A percentile compares a stretch with the other conserved stretches of the same genome.
Evolutionary conservation across 2,797 vertebrate genomes (phyloP).

Genomic region (Sebastolobus altivelis): DNA sequence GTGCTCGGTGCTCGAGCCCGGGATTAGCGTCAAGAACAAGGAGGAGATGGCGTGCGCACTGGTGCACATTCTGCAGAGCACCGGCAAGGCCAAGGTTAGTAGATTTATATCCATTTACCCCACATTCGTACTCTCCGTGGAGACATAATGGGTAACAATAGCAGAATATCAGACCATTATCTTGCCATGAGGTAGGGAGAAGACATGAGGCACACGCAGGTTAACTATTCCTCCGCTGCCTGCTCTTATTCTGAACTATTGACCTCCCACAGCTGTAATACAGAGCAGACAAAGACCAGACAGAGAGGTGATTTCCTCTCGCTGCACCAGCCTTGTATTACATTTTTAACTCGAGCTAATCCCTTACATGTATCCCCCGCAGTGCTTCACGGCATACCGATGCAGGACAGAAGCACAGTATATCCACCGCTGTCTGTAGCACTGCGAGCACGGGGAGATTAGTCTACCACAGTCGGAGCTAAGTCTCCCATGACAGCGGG

Average conservation of each 20-base stretch:
- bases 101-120: slow-evolving; percentile 3
- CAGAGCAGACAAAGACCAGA: slow-evolving; percentile 66
- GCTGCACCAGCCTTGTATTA: slow-evolving; percentile 61
- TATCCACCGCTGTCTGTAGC: slow-evolving; percentile 54
- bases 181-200: slow-evolving; percentile 14
- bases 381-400: slow-evolving; percentile 57
- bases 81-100: slow-evolving; percentile 97
- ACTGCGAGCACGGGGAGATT: slow-evolving; percentile 54
- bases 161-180: slow-evolving; percentile 3
- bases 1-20: slow-evolving; percentile 94
- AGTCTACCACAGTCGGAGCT: slow-evolving; percentile 57
- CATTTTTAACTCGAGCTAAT: slow-evolving; percentile 75
- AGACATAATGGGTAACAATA: slow-evolving; percentile 10
- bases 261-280: slow-evolving; percentile 57
- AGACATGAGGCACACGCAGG: slow-evolving; percentile 39
- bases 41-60: slow-evolving; percentile 98
- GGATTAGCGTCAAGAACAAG: slow-evolving; percentile 97
- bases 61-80: slow-evolving; percentile 99
- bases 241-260: slow-evolving; percentile 60
- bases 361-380: slow-evolving; percentile 62
- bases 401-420: slow-evolving; percentile 47
- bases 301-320: slow-evolving; percentile 74
- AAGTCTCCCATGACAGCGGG: slow-evolving; percentile 59
- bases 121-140: neutral
- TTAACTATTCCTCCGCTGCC: slow-evolving; percentile 42